A percentile compares a stretch with the other conserved stretches of the same genome.
Evolutionary conservation across 2,113 vertebrate genomes (phyloP).

Genomic region (Cyanistes caeruleus): DNA sequence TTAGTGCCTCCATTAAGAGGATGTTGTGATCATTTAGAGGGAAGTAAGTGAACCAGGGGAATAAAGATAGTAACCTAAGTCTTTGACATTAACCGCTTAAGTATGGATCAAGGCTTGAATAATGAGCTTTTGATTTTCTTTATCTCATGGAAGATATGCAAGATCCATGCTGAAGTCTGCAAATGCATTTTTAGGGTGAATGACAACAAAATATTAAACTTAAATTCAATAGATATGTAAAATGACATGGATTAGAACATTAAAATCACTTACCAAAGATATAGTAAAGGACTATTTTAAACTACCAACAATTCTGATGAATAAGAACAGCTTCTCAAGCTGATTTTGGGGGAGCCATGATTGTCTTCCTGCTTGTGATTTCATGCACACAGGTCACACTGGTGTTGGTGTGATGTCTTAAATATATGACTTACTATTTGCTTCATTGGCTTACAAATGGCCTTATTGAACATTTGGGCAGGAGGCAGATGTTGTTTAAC

Average conservation of each 20-base stretch:
- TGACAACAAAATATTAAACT: background rate
- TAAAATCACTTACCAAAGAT: background rate
- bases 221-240: background rate
- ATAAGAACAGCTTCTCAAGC: background rate
- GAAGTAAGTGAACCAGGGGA: background rate
- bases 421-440: background rate
- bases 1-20: background rate
- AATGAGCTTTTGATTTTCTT: background rate
- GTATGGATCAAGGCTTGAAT: background rate
- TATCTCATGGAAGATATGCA: background rate
- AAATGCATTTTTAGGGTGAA: background rate
- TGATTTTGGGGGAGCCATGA: background rate
- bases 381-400: background rate
- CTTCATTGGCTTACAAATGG: background rate
- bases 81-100: background rate
- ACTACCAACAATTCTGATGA: background rate
- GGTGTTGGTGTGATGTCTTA: background rate
- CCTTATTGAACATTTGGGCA: background rate
- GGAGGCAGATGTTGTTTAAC: background rate
- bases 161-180: background rate
- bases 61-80: background rate
- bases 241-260: background rate
- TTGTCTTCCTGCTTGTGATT: background rate
- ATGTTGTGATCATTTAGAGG: background rate
- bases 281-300: background rate